Evolutionary conservation across 2,888 invertebrate genomes (phyloP).

Genomic region (Noctua janthina): DNA sequence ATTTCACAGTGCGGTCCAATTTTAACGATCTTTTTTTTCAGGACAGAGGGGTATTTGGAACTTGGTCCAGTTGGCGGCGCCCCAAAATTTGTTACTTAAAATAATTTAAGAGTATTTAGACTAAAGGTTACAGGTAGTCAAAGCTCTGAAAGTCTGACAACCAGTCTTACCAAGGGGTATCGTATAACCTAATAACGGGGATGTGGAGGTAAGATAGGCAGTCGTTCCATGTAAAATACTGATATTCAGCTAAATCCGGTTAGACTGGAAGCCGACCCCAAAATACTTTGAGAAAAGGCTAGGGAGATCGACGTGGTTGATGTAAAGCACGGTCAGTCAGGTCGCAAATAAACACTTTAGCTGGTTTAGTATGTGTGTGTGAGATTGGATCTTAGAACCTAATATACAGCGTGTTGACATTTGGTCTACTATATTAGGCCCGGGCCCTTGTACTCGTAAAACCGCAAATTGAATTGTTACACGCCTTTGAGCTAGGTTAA

Average conservation of each 20-base stretch:
- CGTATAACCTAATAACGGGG: neutral
- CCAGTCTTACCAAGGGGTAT: neutral
- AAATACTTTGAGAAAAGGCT: neutral
- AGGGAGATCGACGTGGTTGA: neutral
- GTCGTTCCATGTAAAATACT: neutral
- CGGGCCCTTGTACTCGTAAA: slow-evolving; percentile 19
- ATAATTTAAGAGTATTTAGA: too few species aligned
- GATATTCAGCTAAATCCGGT: neutral
- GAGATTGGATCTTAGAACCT: slow-evolving; percentile 27
- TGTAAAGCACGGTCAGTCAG: neutral
- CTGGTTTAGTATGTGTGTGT: neutral
- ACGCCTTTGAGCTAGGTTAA: slow-evolving; percentile 12
- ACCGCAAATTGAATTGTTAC: slow-evolving; percentile 46
- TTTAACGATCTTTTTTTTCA: neutral
- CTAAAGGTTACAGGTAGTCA: too few species aligned
- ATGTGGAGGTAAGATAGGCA: neutral
- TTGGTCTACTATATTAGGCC: slow-evolving; percentile 15
- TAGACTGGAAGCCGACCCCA: neutral
- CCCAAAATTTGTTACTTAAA: too few species aligned
- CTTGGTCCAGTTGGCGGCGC: too few species aligned
- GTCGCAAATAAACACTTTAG: neutral
- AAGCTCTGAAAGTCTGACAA: neutral
- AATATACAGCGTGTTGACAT: slow-evolving; percentile 45
- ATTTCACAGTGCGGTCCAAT: neutral
- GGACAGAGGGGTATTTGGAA: too few species aligned